Base-by-base conservation (phyloP, 2,888 invertebrate species). In the Podotricha telesiphe region DNA sequence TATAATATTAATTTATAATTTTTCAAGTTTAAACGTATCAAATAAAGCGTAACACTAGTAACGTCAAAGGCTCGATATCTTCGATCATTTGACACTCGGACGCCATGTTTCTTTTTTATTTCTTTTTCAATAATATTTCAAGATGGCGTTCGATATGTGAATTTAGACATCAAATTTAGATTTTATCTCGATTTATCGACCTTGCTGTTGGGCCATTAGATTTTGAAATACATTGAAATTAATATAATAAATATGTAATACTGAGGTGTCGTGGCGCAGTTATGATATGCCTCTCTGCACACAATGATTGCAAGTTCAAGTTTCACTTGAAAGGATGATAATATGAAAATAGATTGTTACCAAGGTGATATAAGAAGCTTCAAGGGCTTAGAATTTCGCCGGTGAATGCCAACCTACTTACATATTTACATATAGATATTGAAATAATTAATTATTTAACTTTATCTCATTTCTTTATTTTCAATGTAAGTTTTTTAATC, bases 121-220 rank as follows among this genome's bases (percentile, higher is more conserved):
- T 37, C 37, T 42, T 77, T 62, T 37, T 62, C 34, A 55, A 55
- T 62, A 73, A 77, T 76, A 74, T 75, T 78, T 78, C 79, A 80
- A 82, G 86, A 87, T 87, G 87, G 86, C 83, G 82, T 79, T 76
- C 78, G 78, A 87, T 86, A 86, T 84, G 79, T 80, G 81, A 81
- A 89, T 86, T 82, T 82, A 89, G 87, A 86, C 82, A 87, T 89
- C 88, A 89, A 80, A 80, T 80, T 79, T 79, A 79, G 77, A 73
- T 77, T 84, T 73, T 82, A 87, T 87, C 86, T 84, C 80, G 81
- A 83, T 85, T 78, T 79, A 74, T 72, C 76, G 80, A 83, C 83
- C 77, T 74, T 67, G 69, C 58, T 63, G 69, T 72, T n/a, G 70
- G 76, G 74, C 74, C 74, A 75, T 51, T 69, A 71, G 37, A 56